These are phyloP conservation scores for Mechanitis messenoides DNA, from an alignment of 2,888 invertebrate genomes.

Conservation along the genomic window DNA sequence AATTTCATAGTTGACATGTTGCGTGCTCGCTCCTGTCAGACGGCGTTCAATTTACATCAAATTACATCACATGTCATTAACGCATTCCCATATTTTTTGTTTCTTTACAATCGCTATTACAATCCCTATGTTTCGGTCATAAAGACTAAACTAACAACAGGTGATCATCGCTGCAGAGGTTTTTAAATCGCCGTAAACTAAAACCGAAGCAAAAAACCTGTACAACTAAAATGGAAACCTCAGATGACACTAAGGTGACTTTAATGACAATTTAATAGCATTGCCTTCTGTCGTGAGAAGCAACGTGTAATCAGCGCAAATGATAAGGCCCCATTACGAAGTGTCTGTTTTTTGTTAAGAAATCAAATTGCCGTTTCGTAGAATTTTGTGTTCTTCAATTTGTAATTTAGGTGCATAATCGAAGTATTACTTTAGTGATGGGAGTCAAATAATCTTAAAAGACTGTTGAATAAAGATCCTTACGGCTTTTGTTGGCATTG, in stretches of 20 bases:
- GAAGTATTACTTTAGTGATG: slow-evolving; percentile 24
- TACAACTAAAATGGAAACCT: slow-evolving; percentile 62
- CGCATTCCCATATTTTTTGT: slow-evolving; percentile 47
- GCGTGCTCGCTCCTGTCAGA: slow-evolving; percentile 60
- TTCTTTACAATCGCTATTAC: slow-evolving; percentile 29
- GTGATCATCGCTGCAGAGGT: slow-evolving; percentile 7
- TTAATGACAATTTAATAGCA: slow-evolving; percentile 76
- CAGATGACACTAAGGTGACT: slow-evolving; percentile 72
- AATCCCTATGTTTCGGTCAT: slow-evolving; percentile 37
- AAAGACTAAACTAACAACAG: slow-evolving; percentile 37
- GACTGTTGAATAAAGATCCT: slow-evolving; percentile 28
- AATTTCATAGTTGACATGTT: slow-evolving; percentile 73
- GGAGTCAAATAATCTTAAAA: slow-evolving; percentile 24
- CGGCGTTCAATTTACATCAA: slow-evolving; percentile 70
- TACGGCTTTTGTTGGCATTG: slow-evolving; percentile 30
- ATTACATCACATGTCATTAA: slow-evolving; percentile 72
- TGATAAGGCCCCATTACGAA: slow-evolving; percentile 62
- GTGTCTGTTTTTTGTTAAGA: slow-evolving; percentile 53
- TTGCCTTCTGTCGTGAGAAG: slow-evolving; percentile 62
- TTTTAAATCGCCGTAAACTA: slow-evolving; percentile 47
- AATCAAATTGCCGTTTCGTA: slow-evolving; percentile 51
- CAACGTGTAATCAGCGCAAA: slow-evolving; percentile 68
- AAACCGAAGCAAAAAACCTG: slow-evolving; percentile 63
- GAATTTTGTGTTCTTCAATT: slow-evolving; percentile 43
- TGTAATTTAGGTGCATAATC: slow-evolving; percentile 37